Evolutionary conservation across 2,797 vertebrate genomes (phyloP), one percentile per base, ranked within the genome.

Genomic region (Danio tinwini): DNA sequence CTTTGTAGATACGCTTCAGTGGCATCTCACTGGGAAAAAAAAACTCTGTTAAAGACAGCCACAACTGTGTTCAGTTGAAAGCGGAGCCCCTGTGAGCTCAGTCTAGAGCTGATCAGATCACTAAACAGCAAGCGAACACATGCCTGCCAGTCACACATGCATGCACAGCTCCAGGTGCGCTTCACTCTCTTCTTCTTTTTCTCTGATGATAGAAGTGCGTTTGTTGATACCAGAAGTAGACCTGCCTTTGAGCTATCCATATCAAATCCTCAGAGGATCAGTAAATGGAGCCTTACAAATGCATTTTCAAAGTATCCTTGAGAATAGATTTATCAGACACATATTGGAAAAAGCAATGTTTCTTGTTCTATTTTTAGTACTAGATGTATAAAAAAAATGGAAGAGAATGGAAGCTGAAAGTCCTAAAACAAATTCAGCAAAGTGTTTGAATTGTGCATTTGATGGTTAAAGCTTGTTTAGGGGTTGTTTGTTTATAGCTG

Each of bases 201-300:
- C 58, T 68, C 58, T 69, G 64, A 71, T 76, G 67, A 55, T 42
- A 21, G 62, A 50, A 56, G 37, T 44, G 63, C 5, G 14, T 44
- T 58, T 77, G 50, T 29, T 77, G 49, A 61, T 11, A 72, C 21
- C 13, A 82, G n/a, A 65, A 39, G 40, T 61, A 76, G 50, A 70
- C 13, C 72, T 16, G 42, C 19, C 44, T 77, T 68, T 62, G 19
- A 76, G 64, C 9, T 39, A 45, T 68, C 56, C 52, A 14, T 17
- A 71, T 72, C 16, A 7, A 45, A 37, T 45, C 50, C 19, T 52
- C 61, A 52, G 37, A 74, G 59, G 40, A 71, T 16, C 16, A 12
- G 6, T 49, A 21, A 14, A 56, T 37, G 42, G 42, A 64, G 10
- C 10, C 14, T 47, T 47, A 50, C 49, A 61, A 70, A 63, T 14